Conservation (phyloP, 2,797 vertebrate genomes). For the Anableps anableps region DNA sequence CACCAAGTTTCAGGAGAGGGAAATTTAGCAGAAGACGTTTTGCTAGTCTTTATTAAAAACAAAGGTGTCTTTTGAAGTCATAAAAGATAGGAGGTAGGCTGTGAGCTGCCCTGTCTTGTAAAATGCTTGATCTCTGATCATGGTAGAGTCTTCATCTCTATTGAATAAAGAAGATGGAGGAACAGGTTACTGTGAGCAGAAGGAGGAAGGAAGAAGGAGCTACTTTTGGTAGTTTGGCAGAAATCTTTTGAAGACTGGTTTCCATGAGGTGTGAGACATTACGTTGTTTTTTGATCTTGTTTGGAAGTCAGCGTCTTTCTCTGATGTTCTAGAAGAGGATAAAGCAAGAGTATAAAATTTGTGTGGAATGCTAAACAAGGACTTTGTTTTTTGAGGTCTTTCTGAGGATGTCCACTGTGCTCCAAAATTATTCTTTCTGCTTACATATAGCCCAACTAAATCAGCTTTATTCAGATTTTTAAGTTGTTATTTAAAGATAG, state of each 20-base stretch:
- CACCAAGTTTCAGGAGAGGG: slow-evolving; percentile 6
- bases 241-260: slow-evolving; percentile 35
- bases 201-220: no score
- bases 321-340: slow-evolving; percentile 26
- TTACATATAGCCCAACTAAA: background rate
- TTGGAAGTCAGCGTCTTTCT: slow-evolving; percentile 12
- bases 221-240: slow-evolving; percentile 12
- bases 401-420: slow-evolving; percentile 20
- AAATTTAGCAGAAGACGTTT: slow-evolving; percentile 12
- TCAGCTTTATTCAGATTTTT: slow-evolving; percentile 16
- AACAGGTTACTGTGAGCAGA: no score
- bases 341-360: slow-evolving; percentile 20
- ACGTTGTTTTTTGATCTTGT: slow-evolving; percentile 20
- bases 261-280: slow-evolving; percentile 9
- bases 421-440: slow-evolving; percentile 9
- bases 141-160: slow-evolving; percentile 21
- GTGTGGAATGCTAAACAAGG: background rate
- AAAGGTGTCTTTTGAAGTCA: slow-evolving; percentile 34
- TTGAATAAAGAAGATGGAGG: slow-evolving; percentile 29
- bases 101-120: slow-evolving; percentile 30
- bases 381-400: slow-evolving; percentile 30
- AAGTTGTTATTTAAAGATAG: slow-evolving; percentile 12
- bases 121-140: slow-evolving; percentile 5
- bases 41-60: slow-evolving; percentile 23
- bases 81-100: slow-evolving; percentile 36